Evolutionary conservation across 2,797 vertebrate species (phyloP), one percentile per base, ranked within the genome.

Genomic region (Hydrolagus colliei): DNA sequence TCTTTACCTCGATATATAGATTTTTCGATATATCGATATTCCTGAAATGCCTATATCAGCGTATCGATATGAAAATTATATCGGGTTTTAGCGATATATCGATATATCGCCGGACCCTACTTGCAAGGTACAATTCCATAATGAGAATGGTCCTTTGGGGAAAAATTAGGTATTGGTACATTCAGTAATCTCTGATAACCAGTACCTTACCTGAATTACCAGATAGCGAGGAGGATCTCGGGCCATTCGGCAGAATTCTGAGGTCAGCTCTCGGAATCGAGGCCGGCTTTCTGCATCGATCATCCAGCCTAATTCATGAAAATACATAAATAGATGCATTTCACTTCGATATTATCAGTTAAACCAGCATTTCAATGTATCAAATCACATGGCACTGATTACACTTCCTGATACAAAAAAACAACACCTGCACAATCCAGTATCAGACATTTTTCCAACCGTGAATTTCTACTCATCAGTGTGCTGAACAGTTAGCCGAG

Each of bases 241-340:
- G 85, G 97, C 97, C 97, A 98, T 98, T 89, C 95, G 96, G 1
- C 95, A 95, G 90, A 99, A 97, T 89, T 98, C 97, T 0, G 89
- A 88, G 1, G 96, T 95, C 86, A 99, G 89, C 86, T 99, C 97
- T 0, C 95, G 94, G 78, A 99, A 99, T 86, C 91, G 93, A 1
- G 97, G 97, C 16, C 97, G 95, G 87, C 96, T 97, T 63, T 96
- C 96, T 0, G 96, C 95, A 86, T 98, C 96, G 0, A 99, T 99
- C 97, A 99, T 99, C 97, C 97, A 99, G 89, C 97, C 97, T 99
- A 90, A 20, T 85, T 74, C 13, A 59, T 86, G 0, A 0, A 86
- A 18, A 88, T 14, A 86, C 67, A 32, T 59, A 73, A 32, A 35
- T 7, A 41, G 41, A n/a, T 52, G 41, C 16, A 65, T 84, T 84